Evolutionary conservation across 2,113 vertebrate genomes (phyloP).

Genomic region (Papio anubis): DNA sequence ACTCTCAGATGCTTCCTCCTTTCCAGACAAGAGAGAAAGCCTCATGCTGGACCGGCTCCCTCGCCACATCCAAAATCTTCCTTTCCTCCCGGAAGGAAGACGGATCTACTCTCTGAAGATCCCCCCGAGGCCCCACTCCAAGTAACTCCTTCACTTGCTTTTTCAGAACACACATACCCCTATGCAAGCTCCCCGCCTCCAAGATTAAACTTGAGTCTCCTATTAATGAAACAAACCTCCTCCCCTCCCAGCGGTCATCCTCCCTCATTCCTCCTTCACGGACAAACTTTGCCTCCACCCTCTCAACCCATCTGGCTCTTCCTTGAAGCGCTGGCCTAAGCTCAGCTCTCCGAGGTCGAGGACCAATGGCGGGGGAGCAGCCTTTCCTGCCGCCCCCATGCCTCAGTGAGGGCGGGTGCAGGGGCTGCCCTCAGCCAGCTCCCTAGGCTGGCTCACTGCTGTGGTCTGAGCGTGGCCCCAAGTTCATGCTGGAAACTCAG

Average conservation of each 20-base stretch:
- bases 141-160: neutral
- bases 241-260: neutral
- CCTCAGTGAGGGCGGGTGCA: neutral
- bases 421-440: too few species aligned
- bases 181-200: neutral
- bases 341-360: neutral
- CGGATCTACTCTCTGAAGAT: neutral
- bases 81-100: neutral
- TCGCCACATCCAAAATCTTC: accelerated
- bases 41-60: neutral
- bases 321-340: neutral
- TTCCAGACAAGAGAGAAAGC: neutral
- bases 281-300: too few species aligned
- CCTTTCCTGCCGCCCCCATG: too few species aligned
- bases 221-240: too few species aligned
- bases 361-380: too few species aligned
- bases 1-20: neutral
- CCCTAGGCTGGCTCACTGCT: neutral
- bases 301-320: neutral
- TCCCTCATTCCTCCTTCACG: neutral
- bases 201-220: too few species aligned
- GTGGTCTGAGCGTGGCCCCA: too few species aligned
- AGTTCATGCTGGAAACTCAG: neutral
- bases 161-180: neutral
- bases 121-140: neutral